A percentile compares a stretch with the other conserved stretches of the same genome.
These are phyloP conservation scores for Erpobdella octoculata DNA, from an alignment of 2,888 invertebrate species.

Conservation along the genomic window DNA sequence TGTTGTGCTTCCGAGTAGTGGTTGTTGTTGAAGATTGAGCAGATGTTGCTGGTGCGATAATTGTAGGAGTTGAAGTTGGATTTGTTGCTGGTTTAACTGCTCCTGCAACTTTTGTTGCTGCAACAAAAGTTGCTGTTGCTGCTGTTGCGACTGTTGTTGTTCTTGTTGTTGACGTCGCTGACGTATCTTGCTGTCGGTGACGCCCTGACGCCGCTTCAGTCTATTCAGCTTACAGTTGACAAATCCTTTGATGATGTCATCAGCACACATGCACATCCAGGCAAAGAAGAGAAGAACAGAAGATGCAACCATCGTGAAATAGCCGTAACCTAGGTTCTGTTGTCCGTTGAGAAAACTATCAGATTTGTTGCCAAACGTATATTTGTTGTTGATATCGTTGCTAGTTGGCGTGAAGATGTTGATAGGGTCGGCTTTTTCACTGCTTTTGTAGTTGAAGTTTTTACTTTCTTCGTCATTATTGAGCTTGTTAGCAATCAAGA, in stretches of 20 bases:
- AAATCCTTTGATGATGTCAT: conserved; percentile 15
- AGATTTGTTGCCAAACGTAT: too few species aligned
- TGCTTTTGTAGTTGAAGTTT: conserved; percentile 11
- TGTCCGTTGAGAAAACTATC: neutral
- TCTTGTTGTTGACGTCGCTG: conserved; percentile 6
- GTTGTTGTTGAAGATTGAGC: neutral
- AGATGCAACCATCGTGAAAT: conserved; percentile 11
- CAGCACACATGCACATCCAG: conserved; percentile 21
- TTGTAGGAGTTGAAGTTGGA: conserved; percentile 12
- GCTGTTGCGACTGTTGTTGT: conserved; percentile 11
- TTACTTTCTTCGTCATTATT: too few species aligned
- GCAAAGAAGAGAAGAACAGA: neutral
- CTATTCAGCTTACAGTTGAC: conserved; percentile 18
- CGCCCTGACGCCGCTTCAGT: neutral
- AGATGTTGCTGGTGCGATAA: conserved; percentile 4
- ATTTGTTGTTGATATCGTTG: neutral
- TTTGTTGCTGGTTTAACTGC: conserved; percentile 7
- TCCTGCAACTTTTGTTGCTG: conserved; percentile 20
- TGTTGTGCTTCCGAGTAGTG: neutral
- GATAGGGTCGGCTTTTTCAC: neutral
- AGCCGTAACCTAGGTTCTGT: conserved; percentile 5
- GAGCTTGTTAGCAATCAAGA: too few species aligned
- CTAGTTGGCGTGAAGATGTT: neutral
- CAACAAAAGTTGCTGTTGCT: conserved; percentile 14
- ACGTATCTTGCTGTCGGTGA: neutral